phyloP scores from a whole-genome alignment of 2,888 invertebrate genomes.

The Tenthredo mesomela region DNA sequence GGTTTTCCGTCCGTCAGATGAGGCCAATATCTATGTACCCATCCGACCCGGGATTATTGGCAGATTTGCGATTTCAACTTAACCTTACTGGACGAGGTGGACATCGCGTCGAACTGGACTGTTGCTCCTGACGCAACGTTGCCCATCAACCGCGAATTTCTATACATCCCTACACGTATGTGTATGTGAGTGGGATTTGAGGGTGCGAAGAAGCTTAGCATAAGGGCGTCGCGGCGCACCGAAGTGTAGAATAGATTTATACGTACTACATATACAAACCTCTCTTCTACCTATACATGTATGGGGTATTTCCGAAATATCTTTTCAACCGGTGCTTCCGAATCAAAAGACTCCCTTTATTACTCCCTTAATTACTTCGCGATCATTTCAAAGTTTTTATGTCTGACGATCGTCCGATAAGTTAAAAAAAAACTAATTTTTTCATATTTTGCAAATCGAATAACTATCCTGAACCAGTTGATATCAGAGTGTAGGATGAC shows the following conservation, averaged over 20 bases:
- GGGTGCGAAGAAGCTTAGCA: constrained; percentile 1
- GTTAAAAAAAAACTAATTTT: too few species aligned
- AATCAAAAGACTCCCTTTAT: too few species aligned
- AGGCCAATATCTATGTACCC: not conserved
- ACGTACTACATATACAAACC: not conserved
- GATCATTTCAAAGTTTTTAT: too few species aligned
- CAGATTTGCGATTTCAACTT: constrained; percentile 22
- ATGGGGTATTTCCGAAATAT: not conserved
- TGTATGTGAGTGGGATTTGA: not conserved
- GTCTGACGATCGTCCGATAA: too few species aligned
- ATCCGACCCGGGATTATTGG: constrained; percentile 29
- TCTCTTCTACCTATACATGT: not conserved
- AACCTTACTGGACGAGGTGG: not conserved
- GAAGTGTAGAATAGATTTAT: not conserved
- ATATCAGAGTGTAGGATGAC: too few species aligned
- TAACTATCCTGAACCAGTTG: too few species aligned
- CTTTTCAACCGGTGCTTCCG: too few species aligned
- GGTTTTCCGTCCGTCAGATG: not conserved
- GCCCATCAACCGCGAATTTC: not conserved
- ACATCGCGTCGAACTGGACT: not conserved
- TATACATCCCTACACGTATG: not conserved
- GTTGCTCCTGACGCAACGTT: not conserved
- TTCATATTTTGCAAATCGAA: too few species aligned
- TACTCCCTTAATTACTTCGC: too few species aligned
- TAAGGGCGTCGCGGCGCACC: not conserved